Conservation (phyloP, 2,797 vertebrate species). For the Platalea minor region DNA sequence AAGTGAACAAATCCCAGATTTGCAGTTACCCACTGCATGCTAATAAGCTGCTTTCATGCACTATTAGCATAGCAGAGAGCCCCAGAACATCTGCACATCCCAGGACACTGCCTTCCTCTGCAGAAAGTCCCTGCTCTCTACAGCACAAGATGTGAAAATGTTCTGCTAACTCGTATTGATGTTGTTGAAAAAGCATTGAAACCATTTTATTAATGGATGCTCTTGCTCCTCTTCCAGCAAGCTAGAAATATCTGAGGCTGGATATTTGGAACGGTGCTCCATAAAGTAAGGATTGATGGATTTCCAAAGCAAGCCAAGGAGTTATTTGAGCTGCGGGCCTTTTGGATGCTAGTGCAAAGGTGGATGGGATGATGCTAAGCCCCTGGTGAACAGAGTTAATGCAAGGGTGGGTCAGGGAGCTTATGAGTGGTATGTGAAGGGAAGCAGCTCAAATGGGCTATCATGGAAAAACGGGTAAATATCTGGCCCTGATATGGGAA, state of each 20-base stretch:
- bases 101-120: not conserved
- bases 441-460: not conserved
- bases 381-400: not conserved
- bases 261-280: fast-evolving
- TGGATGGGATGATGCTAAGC: not conserved
- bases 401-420: not conserved
- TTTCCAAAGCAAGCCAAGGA: not conserved
- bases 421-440: not conserved
- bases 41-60: not conserved
- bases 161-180: not conserved
- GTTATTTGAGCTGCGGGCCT: not conserved
- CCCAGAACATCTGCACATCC: not conserved
- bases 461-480: not conserved
- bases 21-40: not conserved
- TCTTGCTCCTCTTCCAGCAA: not conserved
- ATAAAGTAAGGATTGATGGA: not conserved
- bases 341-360: not conserved
- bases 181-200: not conserved
- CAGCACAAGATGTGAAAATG: not conserved
- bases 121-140: not conserved
- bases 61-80: not conserved
- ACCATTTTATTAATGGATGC: not conserved
- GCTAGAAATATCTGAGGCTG: not conserved
- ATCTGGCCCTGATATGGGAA: not conserved
- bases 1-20: not conserved